phyloP scores from a whole-genome alignment of 2,113 vertebrate genomes.

The Proterorhinus semilunaris region DNA sequence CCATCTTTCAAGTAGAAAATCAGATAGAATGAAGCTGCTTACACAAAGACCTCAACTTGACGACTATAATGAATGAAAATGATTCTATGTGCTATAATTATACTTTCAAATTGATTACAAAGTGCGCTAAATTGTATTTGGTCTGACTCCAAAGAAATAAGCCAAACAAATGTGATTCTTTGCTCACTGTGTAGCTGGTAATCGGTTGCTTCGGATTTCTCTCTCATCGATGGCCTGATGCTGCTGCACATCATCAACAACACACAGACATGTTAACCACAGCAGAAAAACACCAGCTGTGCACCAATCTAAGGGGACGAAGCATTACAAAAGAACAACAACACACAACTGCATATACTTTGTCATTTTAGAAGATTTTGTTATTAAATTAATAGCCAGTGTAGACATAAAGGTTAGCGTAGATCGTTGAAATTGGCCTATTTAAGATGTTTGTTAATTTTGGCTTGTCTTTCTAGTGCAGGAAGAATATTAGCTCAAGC shows the following conservation, averaged over 20 bases:
- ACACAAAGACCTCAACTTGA: background rate
- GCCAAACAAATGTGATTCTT: background rate
- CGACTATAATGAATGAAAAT: background rate
- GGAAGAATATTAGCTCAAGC: too few relatives aligned
- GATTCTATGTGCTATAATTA: background rate
- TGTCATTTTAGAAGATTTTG: too few relatives aligned
- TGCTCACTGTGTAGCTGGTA: background rate
- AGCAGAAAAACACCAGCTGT: background rate
- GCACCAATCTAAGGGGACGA: background rate
- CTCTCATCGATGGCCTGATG: background rate
- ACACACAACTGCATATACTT: too few relatives aligned
- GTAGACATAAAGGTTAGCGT: too few relatives aligned
- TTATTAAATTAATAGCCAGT: too few relatives aligned
- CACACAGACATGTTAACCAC: background rate
- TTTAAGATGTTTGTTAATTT: background rate
- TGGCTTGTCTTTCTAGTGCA: too few relatives aligned
- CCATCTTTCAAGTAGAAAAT: background rate
- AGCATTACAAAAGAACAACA: too few relatives aligned
- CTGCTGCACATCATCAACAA: background rate
- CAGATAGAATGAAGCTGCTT: background rate
- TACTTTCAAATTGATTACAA: constrained; percentile 1
- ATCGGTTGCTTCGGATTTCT: background rate
- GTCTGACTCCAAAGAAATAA: background rate
- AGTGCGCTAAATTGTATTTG: constrained; percentile 1
- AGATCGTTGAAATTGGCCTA: too few relatives aligned